Base-by-base conservation (phyloP, 1,140 invertebrate species). In the Varroa destructor region DNA sequence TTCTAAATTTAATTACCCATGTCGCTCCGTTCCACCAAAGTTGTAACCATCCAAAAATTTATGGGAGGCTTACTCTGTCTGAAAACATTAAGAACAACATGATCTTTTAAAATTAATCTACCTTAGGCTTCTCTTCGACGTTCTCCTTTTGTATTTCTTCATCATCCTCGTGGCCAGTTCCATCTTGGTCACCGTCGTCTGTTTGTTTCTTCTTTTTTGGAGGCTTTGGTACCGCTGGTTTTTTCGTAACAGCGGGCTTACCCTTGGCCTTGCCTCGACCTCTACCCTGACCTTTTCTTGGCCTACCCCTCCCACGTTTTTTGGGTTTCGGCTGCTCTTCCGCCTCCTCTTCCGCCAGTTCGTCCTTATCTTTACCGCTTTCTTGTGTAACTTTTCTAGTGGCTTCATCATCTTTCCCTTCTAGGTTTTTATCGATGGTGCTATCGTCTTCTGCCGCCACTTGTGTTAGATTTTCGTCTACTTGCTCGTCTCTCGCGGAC, bases 131-230 rank as follows among this genome's bases (percentile, higher is more conserved):
- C 4, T 51, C 46, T 51, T 51, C 46, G 46, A 51, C 46, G 8
- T 51, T 51, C 46, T 71, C 40, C 43, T 73, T 37, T 6, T 12
- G 54, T 8, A 83, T 82, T 43, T 83, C 84, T 71, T 84, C 85
- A 51, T 81, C 82, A 74, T 87, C 86, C 25, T 86, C 77, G 73
- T 79, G 76, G 77, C 87, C 86, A 72, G 85, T 54, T 73, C 56
- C 40, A 6, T 61, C 72, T 12, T 71, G 55, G 36, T 73, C 74
- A 70, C 72, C 73, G 10, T 73, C 56, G 37, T 40, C 61, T 1
- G 61, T 40, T 67, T 40, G 57, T 58, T 8, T 67, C 78, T 77
- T 79, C 77, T 74, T 58, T 12, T 36, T 58, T 56, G 1, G 12
- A 71, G 74, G 55, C 72, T 71, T 75, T 76, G 43, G 46, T 51